Evolutionary conservation across 2,888 invertebrate species (phyloP).

Genomic region (Pandemis heparana): DNA sequence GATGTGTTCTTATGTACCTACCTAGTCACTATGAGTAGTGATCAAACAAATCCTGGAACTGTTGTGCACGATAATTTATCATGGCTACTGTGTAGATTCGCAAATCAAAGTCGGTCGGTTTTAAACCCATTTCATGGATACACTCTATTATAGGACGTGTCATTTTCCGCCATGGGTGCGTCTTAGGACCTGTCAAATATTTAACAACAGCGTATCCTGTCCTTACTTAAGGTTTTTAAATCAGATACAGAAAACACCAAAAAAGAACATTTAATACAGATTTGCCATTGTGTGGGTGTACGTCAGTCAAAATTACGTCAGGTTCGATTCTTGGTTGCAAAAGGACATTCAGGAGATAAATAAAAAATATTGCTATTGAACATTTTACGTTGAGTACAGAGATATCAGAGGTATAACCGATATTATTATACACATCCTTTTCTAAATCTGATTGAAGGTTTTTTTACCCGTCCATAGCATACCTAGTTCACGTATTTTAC

Average conservation of each 20-base stretch:
- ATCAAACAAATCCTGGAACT: too few relatives aligned
- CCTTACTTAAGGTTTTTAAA: conserved; percentile 64
- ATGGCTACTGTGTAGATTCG: neutral
- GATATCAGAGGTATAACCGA: conserved; percentile 24
- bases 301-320: conserved; percentile 76
- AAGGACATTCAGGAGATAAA: conserved; percentile 54
- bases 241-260: conserved; percentile 67
- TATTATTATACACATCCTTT: conserved; percentile 5
- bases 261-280: conserved; percentile 81
- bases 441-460: conserved; percentile 10
- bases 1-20: too few relatives aligned
- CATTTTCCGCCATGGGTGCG: conserved; percentile 39
- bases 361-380: conserved; percentile 38
- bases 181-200: conserved; percentile 58
- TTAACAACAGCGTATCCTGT: conserved; percentile 68
- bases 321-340: conserved; percentile 58
- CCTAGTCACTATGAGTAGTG: neutral
- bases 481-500: too few relatives aligned
- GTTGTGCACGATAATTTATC: neutral
- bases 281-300: conserved; percentile 76
- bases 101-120: neutral
- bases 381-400: conserved; percentile 23
- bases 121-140: conserved; percentile 31
- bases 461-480: neutral
- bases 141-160: conserved; percentile 35